A percentile compares a stretch with the other conserved stretches of the same genome.
These are phyloP conservation scores for Orthosia gracilis DNA, from an alignment of 2,888 invertebrate species.

Conservation along the genomic window DNA sequence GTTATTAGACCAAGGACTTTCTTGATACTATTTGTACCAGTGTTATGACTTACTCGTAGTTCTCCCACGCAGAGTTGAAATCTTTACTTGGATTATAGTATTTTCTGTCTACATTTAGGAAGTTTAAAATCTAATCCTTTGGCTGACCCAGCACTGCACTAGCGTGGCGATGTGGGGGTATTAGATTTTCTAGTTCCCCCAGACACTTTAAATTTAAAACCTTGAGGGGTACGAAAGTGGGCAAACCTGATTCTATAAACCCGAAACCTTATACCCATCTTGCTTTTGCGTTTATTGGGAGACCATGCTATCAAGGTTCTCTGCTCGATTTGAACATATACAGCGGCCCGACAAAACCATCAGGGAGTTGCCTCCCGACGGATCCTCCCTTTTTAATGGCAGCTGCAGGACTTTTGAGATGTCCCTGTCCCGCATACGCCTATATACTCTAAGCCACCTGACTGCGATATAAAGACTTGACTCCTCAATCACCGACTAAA, in stretches of 20 bases:
- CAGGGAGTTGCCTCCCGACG: too few relatives aligned
- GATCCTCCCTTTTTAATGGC: too few relatives aligned
- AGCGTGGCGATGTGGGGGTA: too few relatives aligned
- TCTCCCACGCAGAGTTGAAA: neutral
- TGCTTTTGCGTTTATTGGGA: neutral
- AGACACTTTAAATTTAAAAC: too few relatives aligned
- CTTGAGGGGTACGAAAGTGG: too few relatives aligned
- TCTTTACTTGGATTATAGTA: neutral
- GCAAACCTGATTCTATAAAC: neutral
- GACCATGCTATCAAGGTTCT: neutral
- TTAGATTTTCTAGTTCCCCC: too few relatives aligned
- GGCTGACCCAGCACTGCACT: too few relatives aligned
- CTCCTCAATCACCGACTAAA: slow-evolving; percentile 3
- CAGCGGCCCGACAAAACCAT: too few relatives aligned
- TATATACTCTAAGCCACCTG: neutral
- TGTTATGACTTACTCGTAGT: neutral
- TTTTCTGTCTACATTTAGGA: neutral
- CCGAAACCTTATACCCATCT: neutral
- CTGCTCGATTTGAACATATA: too few relatives aligned
- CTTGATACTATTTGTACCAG: neutral
- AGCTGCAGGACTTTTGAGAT: too few relatives aligned
- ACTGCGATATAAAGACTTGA: neutral
- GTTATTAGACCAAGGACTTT: slow-evolving; percentile 75
- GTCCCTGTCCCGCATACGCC: too few relatives aligned
- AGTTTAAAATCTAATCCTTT: too few relatives aligned